phyloP scores from a whole-genome alignment of 2,888 invertebrate species.

The Clanis bilineata region DNA sequence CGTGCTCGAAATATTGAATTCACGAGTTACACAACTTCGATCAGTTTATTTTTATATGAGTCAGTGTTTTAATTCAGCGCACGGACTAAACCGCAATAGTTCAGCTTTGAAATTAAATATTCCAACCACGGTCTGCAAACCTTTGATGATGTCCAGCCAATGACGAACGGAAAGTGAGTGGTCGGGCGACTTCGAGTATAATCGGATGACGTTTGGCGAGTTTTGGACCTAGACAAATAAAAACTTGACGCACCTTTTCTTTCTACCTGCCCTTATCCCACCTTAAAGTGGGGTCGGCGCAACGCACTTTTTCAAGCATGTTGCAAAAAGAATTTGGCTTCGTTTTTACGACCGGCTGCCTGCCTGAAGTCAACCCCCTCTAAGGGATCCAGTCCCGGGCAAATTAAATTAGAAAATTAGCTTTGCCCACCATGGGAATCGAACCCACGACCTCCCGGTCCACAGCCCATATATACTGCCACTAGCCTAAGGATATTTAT shows the following conservation, averaged over 20 bases:
- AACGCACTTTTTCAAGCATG: no score
- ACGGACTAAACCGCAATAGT: constrained; percentile 26
- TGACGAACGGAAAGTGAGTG: not conserved
- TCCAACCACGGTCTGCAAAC: constrained; percentile 20
- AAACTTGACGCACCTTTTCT: not conserved
- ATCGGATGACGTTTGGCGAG: not conserved
- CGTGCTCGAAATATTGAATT: constrained; percentile 11
- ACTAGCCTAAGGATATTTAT: no score
- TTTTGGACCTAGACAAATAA: not conserved
- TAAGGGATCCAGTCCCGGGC: no score
- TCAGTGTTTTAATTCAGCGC: constrained; percentile 31
- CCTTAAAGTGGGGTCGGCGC: no score
- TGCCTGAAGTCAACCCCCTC: no score
- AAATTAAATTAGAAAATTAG: no score
- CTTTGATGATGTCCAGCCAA: constrained; percentile 2
- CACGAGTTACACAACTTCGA: constrained; percentile 14
- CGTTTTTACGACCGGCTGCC: no score
- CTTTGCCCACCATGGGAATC: no score
- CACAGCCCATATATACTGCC: no score
- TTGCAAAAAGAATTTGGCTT: no score
- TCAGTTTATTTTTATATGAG: constrained; percentile 20
- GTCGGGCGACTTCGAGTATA: not conserved
- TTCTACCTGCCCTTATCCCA: no score
- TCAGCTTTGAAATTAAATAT: constrained; percentile 28
- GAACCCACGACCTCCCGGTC: no score